A percentile compares a stretch with the other conserved stretches of the same genome.
Conservation (phyloP, 53 echinoderm and acorn worm species). For the Echinometra lucunter region DNA sequence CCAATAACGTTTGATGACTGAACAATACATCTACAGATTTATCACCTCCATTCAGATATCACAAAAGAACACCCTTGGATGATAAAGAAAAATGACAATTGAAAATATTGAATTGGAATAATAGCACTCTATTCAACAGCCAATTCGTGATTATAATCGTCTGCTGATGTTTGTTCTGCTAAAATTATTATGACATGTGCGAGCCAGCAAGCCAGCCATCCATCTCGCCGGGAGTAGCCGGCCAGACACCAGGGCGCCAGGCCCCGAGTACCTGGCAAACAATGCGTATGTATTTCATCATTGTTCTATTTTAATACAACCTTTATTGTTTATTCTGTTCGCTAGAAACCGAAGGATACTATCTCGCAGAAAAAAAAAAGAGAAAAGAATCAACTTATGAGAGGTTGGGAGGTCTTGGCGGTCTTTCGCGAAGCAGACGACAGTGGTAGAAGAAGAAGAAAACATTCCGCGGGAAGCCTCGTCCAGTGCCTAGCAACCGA, state of each 20-base stretch:
- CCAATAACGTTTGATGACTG: background rate
- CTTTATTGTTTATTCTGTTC: conserved; percentile 45
- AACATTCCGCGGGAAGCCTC: conserved; percentile 12
- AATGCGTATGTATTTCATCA: conserved; percentile 54
- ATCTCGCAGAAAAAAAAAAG: background rate
- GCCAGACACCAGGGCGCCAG: conserved; percentile 61
- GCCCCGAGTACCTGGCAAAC: conserved; percentile 53
- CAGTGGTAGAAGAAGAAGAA: background rate
- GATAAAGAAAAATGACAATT: conserved; percentile 40
- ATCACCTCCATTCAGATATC: background rate
- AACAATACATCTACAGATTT: background rate
- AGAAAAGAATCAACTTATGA: conserved; percentile 41
- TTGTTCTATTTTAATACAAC: conserved; percentile 59
- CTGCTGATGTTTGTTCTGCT: conserved; percentile 36
- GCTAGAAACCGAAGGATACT: conserved; percentile 54
- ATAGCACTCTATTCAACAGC: conserved; percentile 53
- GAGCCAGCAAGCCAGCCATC: conserved; percentile 50
- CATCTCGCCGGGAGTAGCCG: conserved; percentile 42
- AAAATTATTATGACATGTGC: conserved; percentile 62
- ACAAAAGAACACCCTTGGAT: background rate
- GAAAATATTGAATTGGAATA: conserved; percentile 43
- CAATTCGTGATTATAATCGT: conserved; percentile 67
- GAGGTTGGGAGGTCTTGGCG: conserved; percentile 41
- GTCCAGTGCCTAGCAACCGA: conserved; percentile 25
- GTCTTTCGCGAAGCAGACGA: conserved; percentile 27